Conservation (phyloP, 2,797 vertebrate genomes). For the Oceanodroma leucorhoa region DNA sequence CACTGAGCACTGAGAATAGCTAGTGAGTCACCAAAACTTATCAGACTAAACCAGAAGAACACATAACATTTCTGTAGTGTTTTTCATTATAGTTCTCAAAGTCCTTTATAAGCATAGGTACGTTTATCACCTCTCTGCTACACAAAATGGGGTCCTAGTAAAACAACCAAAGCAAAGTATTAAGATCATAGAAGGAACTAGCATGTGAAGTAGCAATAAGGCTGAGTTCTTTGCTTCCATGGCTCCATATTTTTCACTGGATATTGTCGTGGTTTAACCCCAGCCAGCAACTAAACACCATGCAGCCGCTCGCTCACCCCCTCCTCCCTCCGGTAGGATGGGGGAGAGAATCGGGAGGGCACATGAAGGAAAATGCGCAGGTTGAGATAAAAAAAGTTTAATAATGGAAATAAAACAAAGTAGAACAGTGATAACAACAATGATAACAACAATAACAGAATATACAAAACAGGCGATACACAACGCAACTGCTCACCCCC, state of each 20-base stretch:
- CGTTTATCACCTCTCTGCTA: neutral
- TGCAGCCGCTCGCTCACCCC: no score
- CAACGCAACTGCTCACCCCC: no score
- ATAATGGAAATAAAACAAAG: no score
- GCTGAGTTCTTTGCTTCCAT: neutral
- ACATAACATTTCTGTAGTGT: neutral
- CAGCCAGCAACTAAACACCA: no score
- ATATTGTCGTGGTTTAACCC: no score
- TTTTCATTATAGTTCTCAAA: neutral
- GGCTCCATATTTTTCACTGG: neutral
- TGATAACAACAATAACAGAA: no score
- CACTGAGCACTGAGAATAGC: neutral
- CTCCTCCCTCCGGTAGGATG: no score
- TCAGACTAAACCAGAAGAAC: neutral
- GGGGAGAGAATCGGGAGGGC: no score
- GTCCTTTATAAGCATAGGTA: neutral
- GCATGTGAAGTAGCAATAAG: neutral
- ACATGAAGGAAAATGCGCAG: no score
- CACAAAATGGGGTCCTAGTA: neutral
- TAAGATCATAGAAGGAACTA: neutral
- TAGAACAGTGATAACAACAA: no score
- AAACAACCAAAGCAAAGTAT: neutral
- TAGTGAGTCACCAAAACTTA: neutral
- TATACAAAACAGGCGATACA: no score
- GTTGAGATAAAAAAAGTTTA: no score